A percentile compares a stretch with the other conserved stretches of the same genome.
phyloP scores from a whole-genome alignment of 2,797 vertebrate genomes.

The Neostethus bicornis region DNA sequence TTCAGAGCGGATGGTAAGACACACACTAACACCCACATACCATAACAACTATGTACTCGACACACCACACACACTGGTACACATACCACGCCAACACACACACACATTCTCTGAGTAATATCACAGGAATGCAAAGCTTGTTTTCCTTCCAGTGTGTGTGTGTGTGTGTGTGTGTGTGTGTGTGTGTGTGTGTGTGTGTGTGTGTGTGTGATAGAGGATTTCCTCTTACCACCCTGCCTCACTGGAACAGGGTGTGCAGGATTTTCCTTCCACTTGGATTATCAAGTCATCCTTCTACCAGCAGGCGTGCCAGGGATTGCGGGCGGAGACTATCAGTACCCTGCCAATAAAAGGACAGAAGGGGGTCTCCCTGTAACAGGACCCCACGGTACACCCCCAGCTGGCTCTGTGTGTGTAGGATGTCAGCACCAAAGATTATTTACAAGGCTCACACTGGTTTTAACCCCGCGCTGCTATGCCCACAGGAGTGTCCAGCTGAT shows the following conservation, averaged over 20 bases:
- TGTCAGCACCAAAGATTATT: neutral
- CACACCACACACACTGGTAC: too few relatives aligned
- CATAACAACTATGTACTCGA: too few relatives aligned
- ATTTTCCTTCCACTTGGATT: too few relatives aligned
- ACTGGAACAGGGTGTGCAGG: neutral
- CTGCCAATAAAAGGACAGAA: too few relatives aligned
- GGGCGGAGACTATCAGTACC: too few relatives aligned
- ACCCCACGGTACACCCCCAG: too few relatives aligned
- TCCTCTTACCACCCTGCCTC: slow-evolving; percentile 50
- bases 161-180: slow-evolving; percentile 25
- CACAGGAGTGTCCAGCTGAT: neutral
- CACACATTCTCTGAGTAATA: neutral
- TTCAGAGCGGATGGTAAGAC: too few relatives aligned
- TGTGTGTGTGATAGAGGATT: slow-evolving; percentile 51
- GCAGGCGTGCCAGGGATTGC: too few relatives aligned
- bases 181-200: slow-evolving; percentile 24
- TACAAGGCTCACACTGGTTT: neutral
- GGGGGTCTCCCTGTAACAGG: too few relatives aligned
- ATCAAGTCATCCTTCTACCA: too few relatives aligned
- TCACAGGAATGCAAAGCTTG: slow-evolving; percentile 39
- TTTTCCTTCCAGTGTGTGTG: slow-evolving; percentile 31
- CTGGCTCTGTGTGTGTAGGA: slow-evolving; percentile 1
- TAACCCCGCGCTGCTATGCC: too few relatives aligned
- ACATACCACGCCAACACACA: neutral
- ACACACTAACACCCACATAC: too few relatives aligned